These are phyloP conservation scores for Sarcoramphus papa DNA, from an alignment of 2,797 vertebrate genomes.

Conservation along the genomic window DNA sequence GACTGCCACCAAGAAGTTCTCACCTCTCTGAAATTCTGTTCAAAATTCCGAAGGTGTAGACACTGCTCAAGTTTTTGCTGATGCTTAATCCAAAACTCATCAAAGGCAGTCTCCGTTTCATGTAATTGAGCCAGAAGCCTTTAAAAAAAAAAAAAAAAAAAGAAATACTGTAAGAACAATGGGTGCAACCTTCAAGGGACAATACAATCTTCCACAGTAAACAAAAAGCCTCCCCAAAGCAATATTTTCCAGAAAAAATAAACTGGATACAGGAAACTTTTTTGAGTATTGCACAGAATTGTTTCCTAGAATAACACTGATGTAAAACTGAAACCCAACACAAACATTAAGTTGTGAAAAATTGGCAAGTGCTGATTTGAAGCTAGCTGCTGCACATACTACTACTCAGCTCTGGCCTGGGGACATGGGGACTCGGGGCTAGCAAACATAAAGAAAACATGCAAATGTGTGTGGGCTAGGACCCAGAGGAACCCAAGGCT, in stretches of 20 bases:
- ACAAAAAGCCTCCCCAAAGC: background rate
- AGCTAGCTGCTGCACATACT: background rate
- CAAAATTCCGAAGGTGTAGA: conserved; percentile 89
- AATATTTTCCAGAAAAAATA: background rate
- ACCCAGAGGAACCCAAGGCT: background rate
- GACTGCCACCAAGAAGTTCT: conserved; percentile 29
- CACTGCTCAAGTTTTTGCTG: conserved; percentile 94
- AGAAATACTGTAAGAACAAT: background rate
- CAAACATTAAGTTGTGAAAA: background rate
- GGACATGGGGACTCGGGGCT: background rate
- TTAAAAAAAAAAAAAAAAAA: background rate
- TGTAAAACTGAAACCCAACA: background rate
- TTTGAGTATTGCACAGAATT: background rate
- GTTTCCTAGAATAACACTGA: background rate
- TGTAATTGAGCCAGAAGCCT: conserved; percentile 91
- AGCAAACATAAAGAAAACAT: background rate
- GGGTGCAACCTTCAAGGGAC: background rate
- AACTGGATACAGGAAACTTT: background rate
- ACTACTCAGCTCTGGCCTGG: background rate
- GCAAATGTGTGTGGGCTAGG: background rate
- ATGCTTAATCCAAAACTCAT: conserved; percentile 95
- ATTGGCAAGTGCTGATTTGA: background rate
- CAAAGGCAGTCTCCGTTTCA: conserved; percentile 92
- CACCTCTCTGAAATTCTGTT: conserved; percentile 93
- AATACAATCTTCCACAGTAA: background rate